Conservation (phyloP, 2,113 vertebrate genomes). For the Meriones unguiculatus region DNA sequence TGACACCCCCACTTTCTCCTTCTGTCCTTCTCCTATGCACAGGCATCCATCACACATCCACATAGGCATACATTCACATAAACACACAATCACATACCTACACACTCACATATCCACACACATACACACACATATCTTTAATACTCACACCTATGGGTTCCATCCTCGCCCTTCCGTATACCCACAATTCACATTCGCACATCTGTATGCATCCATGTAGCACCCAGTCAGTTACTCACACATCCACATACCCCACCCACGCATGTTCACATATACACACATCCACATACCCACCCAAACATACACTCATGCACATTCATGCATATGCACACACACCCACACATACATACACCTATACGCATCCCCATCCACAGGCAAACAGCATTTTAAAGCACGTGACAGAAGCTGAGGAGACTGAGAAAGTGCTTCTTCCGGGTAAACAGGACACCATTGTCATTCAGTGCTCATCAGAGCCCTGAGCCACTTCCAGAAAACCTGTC, state of each 20-base stretch:
- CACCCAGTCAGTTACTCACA: neutral
- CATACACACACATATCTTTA: too few relatives aligned
- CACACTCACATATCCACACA: too few relatives aligned
- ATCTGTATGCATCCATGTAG: neutral
- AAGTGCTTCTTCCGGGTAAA: constrained; percentile 30
- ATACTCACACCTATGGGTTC: too few relatives aligned
- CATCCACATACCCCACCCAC: neutral
- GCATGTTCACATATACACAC: too few relatives aligned
- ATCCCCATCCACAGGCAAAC: neutral
- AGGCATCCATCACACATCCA: too few relatives aligned
- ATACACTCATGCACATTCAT: neutral
- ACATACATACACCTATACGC: neutral
- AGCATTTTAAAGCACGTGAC: neutral
- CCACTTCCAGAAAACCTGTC: constrained; percentile 58
- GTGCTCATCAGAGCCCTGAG: constrained; percentile 26
- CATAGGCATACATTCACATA: too few relatives aligned
- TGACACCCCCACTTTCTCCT: neutral
- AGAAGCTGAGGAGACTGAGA: constrained; percentile 15
- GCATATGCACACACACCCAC: neutral
- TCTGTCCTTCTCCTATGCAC: neutral
- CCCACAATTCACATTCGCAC: neutral
- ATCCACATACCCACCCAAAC: too few relatives aligned
- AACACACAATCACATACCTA: too few relatives aligned
- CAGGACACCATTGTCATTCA: constrained; percentile 61
- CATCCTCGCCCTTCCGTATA: too few relatives aligned